These are phyloP conservation scores for Melipona beecheii DNA, from an alignment of 2,888 invertebrate genomes.

Conservation along the genomic window DNA sequence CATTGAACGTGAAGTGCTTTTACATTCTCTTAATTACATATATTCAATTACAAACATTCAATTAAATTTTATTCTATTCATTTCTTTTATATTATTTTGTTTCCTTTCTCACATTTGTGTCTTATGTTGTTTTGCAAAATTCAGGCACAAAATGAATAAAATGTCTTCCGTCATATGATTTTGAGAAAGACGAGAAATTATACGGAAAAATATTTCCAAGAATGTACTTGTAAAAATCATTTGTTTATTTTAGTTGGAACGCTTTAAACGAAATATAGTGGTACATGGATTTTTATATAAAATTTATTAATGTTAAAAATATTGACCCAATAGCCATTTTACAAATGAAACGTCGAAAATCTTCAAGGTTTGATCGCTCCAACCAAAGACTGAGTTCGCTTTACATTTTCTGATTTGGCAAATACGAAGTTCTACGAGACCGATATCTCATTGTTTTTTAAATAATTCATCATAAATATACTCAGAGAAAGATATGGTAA, in stretches of 20 bases:
- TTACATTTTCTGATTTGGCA: constrained; percentile 72
- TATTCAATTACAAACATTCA: not conserved
- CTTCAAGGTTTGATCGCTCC: constrained; percentile 70
- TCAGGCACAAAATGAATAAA: not conserved
- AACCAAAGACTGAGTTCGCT: constrained; percentile 76
- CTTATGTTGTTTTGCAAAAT: not conserved
- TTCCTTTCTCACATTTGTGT: not conserved
- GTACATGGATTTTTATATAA: constrained; percentile 76
- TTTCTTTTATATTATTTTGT: not conserved
- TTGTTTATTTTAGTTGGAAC: constrained; percentile 73
- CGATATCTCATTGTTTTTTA: constrained; percentile 27
- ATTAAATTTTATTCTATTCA: constrained; percentile 17
- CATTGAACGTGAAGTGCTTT: constrained; percentile 26
- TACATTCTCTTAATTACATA: not conserved
- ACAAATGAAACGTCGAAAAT: constrained; percentile 65
- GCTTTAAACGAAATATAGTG: constrained; percentile 73
- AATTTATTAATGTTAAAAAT: constrained; percentile 74
- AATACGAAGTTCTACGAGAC: constrained; percentile 70
- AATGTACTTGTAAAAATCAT: constrained; percentile 69
- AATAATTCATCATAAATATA: not conserved
- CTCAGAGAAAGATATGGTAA: not conserved
- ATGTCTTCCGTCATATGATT: constrained; percentile 56
- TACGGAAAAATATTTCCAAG: constrained; percentile 58
- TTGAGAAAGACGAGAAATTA: constrained; percentile 69
- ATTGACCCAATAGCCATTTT: constrained; percentile 70